A percentile compares a stretch with the other conserved stretches of the same genome.
Conservation (phyloP, 2,888 invertebrate species). For the Arctia plantaginis region DNA sequence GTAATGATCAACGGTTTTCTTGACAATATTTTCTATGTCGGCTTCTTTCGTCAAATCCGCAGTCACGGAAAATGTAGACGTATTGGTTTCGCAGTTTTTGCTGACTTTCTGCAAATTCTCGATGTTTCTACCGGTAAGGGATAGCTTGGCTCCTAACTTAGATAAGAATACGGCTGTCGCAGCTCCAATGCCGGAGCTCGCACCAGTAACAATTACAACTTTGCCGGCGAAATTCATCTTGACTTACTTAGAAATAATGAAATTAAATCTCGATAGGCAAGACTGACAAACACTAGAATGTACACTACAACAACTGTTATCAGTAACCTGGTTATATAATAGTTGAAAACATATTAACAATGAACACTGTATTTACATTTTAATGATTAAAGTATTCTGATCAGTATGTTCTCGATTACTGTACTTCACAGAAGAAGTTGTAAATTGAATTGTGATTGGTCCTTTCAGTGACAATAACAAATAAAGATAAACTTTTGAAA, state of each 20-base stretch:
- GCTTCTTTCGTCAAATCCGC: conserved; percentile 91
- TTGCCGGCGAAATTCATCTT: conserved; percentile 89
- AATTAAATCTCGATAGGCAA: conserved; percentile 7
- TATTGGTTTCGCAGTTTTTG: conserved; percentile 72
- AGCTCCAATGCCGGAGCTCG: conserved; percentile 95
- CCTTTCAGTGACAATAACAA: background rate
- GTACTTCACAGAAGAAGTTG: background rate
- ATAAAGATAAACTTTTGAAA: background rate
- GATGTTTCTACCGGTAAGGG: conserved; percentile 89
- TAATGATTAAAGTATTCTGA: background rate
- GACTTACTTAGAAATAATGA: background rate
- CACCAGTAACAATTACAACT: conserved; percentile 92
- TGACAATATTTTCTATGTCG: conserved; percentile 90
- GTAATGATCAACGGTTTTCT: conserved; percentile 90
- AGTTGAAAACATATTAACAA: background rate
- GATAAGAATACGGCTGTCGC: conserved; percentile 93
- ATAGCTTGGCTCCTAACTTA: conserved; percentile 91
- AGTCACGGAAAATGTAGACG: conserved; percentile 86
- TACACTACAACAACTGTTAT: conserved; percentile 47
- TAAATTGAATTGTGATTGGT: background rate
- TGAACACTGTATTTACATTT: conserved; percentile 7
- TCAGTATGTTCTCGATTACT: conserved; percentile 1
- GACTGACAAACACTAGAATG: conserved; percentile 8
- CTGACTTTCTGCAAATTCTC: conserved; percentile 86
- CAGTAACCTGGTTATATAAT: conserved; percentile 44